Conservation (phyloP, 1,140 invertebrate species). For the Archegozetes longisetosus region DNA sequence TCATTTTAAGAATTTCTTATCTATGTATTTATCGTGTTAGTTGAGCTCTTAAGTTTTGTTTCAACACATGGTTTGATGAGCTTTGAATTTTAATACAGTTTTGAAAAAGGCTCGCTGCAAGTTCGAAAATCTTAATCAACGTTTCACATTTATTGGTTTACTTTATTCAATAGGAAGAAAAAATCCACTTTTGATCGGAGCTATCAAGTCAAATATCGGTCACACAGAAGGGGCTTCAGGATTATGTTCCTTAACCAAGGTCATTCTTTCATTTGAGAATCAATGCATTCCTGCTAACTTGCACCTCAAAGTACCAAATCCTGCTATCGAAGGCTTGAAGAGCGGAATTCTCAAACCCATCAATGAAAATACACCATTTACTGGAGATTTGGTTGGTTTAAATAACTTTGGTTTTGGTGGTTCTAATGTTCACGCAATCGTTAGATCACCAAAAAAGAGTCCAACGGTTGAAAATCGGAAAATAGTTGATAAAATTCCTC, state of each 20-base stretch:
- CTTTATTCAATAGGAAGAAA: slow-evolving; percentile 10
- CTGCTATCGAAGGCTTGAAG: slow-evolving; percentile 31
- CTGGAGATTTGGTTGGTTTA: slow-evolving; percentile 67
- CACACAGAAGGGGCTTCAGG: slow-evolving; percentile 82
- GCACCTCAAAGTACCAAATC: slow-evolving; percentile 37
- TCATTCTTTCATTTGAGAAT: slow-evolving; percentile 34
- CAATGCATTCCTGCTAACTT: slow-evolving; percentile 36
- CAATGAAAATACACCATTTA: slow-evolving; percentile 32
- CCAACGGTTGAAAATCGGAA: slow-evolving; percentile 30
- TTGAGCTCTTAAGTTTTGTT: too few relatives aligned
- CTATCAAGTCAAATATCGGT: slow-evolving; percentile 83
- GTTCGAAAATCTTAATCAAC: too few relatives aligned
- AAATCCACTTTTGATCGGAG: slow-evolving; percentile 60
- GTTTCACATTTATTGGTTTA: not conserved
- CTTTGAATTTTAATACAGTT: too few relatives aligned
- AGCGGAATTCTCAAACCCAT: slow-evolving; percentile 65
- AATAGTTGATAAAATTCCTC: slow-evolving; percentile 17
- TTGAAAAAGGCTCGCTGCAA: too few relatives aligned
- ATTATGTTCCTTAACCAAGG: slow-evolving; percentile 34
- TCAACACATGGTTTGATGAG: too few relatives aligned
- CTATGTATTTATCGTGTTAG: too few relatives aligned
- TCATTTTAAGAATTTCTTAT: too few relatives aligned
- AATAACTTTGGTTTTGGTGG: slow-evolving; percentile 98
- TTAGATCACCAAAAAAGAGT: slow-evolving; percentile 43
- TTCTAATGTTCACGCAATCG: slow-evolving; percentile 77